Percentiles rank a stretch among this genome's conserved stretches.
Evolutionary conservation across 2,888 invertebrate species (phyloP).

Genomic region (Cylindroiulus punctatus): DNA sequence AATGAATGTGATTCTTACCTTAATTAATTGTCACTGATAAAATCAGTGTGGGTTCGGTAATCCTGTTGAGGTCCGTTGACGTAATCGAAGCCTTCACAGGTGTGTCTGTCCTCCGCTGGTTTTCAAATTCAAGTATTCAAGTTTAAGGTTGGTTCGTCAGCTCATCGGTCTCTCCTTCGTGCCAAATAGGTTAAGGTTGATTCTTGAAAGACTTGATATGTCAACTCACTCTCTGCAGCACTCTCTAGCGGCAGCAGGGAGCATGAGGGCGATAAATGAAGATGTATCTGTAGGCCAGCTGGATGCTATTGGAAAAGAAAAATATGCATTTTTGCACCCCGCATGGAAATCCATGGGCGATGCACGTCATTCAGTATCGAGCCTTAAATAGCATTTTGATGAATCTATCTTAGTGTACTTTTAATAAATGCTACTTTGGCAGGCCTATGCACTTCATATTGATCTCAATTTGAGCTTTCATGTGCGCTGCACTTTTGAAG

Average conservation of each 20-base stretch:
- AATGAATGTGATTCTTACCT: neutral
- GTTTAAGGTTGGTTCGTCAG: constrained; percentile 31
- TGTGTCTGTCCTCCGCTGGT: neutral
- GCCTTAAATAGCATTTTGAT: neutral
- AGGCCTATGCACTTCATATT: neutral
- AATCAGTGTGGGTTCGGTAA: neutral
- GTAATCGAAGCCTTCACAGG: neutral
- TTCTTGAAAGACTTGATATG: constrained; percentile 31
- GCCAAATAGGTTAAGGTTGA: neutral
- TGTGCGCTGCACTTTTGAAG: neutral
- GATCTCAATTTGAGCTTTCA: neutral
- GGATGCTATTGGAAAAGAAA: constrained; percentile 35
- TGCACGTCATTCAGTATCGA: neutral
- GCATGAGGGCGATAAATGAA: neutral
- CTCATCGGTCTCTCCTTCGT: neutral
- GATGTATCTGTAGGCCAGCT: neutral
- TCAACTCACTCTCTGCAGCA: neutral
- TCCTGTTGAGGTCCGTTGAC: neutral
- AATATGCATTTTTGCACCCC: neutral
- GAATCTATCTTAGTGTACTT: neutral
- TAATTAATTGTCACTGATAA: neutral
- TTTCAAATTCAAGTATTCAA: neutral
- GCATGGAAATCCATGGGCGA: neutral
- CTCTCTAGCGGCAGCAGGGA: neutral
- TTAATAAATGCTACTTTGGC: neutral